Conservation (phyloP, 2,797 vertebrate species). For the Knipowitschia caucasica region DNA sequence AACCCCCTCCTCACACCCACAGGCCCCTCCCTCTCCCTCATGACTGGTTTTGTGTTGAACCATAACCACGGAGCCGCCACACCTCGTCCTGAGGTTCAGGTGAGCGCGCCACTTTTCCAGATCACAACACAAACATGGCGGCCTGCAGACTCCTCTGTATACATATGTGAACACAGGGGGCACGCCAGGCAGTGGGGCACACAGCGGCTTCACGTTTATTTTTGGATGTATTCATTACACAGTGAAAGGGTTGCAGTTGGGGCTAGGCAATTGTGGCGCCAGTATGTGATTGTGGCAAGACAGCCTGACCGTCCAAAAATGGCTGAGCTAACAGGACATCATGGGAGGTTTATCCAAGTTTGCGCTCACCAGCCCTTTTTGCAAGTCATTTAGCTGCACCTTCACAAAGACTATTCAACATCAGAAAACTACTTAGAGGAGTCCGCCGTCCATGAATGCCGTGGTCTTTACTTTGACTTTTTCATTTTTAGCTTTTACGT, state of each 20-base stretch:
- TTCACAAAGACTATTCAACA: constrained; percentile 69
- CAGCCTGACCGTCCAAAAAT: constrained; percentile 88
- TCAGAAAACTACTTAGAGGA: constrained; percentile 43
- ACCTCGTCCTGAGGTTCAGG: constrained; percentile 59
- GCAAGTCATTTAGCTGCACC: constrained; percentile 69
- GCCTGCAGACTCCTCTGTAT: constrained; percentile 75
- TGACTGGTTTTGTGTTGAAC: constrained; percentile 68
- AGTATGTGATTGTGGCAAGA: constrained; percentile 96
- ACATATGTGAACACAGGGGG: constrained; percentile 60
- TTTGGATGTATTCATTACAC: constrained; percentile 91
- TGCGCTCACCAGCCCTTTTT: constrained; percentile 55
- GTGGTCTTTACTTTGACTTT: neutral
- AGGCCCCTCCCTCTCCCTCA: constrained; percentile 47
- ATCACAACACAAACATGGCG: constrained; percentile 70
- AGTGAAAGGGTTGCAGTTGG: constrained; percentile 86
- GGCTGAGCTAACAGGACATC: constrained; percentile 86
- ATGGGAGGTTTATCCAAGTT: constrained; percentile 70
- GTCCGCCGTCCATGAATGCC: neutral
- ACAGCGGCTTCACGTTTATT: constrained; percentile 83
- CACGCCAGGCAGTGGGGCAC: constrained; percentile 55
- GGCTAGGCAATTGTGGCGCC: constrained; percentile 84
- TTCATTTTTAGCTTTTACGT: neutral
- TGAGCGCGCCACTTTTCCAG: constrained; percentile 63
- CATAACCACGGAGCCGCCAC: constrained; percentile 62
- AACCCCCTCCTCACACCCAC: neutral